phyloP scores from a whole-genome alignment of 2,113 vertebrate genomes.

The Leptocoma aspasia region DNA sequence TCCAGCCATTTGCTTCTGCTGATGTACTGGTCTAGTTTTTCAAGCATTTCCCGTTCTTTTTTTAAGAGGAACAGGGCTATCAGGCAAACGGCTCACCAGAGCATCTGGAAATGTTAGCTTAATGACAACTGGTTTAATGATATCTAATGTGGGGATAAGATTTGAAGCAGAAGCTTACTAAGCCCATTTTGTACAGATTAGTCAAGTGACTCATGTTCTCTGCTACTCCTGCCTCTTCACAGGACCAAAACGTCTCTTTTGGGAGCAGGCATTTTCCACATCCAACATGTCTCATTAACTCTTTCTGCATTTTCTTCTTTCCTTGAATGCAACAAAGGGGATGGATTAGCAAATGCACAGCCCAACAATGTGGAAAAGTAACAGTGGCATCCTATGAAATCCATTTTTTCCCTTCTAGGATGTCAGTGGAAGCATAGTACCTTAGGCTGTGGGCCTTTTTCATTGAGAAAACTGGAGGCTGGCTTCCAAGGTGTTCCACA shows the following conservation, averaged over 20 bases:
- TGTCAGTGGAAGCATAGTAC: not conserved
- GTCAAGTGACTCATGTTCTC: not conserved
- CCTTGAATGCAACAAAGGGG: not conserved
- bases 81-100: not conserved
- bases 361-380: not conserved
- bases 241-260: not conserved
- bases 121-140: conserved; percentile 5
- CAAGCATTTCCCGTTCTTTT: not conserved
- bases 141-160: not conserved
- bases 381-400: not conserved
- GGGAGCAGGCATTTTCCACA: not conserved
- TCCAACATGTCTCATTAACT: not conserved
- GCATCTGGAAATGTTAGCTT: not conserved
- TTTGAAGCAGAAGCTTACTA: conserved; percentile 1
- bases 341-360: not conserved
- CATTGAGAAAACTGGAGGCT: not conserved
- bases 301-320: not conserved
- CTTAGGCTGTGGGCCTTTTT: not conserved
- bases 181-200: conserved; percentile 10
- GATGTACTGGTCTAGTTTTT: not conserved
- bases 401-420: not conserved
- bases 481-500: not conserved
- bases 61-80: not conserved
- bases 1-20: not conserved
- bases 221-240: not conserved